Evolutionary conservation across 2,888 invertebrate genomes (phyloP), one percentile per base, ranked within the genome.

Genomic region (Hylaea fasciaria): DNA sequence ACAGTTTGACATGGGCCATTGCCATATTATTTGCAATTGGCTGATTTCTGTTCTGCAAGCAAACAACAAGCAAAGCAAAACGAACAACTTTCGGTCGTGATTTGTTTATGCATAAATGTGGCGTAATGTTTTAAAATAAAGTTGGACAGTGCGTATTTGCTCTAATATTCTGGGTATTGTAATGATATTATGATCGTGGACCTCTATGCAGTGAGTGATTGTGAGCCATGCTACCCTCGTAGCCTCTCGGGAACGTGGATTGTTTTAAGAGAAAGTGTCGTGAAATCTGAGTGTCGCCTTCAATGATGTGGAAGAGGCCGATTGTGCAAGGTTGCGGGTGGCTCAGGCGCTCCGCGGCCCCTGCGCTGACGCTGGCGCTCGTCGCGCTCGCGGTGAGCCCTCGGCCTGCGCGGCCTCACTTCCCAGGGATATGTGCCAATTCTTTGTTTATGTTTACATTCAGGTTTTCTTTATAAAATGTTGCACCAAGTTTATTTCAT

Each of bases 251-350:
- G 74, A 75, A 73, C 70, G 72, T 76, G 76, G 76, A 76, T 76
- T 71, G 74, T 77, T 79, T 77, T 78, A 87, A 86, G 91, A 91
- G 91, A 91, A 91, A 91, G 91, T 91, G 87, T 88, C 87, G 82
- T 88, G 89, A 90, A 89, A 88, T 89, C 87, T 75, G 76, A 83
- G 85, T 86, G 83, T 89, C 78, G 85, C 89, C 89, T 90, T 88
- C 90, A 87, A 85, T 91, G 90, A 91, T 90, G 91, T 91, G 91
- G 91, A 91, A 88, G 90, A 90, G 88, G 89, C 86, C 87, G 87
- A 87, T 91, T 91, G 91, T 89, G 91, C 91, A 91, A 91, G 75
- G 68, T 62, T 59, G 57, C 78, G 73, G 77, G 71, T 64, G 68
- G 77, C 71, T 75, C 70, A 78, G 80, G 73, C 73, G 77, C 62